Conservation (phyloP, 2,888 invertebrate species). For the Glaucopsyche alexis region DNA sequence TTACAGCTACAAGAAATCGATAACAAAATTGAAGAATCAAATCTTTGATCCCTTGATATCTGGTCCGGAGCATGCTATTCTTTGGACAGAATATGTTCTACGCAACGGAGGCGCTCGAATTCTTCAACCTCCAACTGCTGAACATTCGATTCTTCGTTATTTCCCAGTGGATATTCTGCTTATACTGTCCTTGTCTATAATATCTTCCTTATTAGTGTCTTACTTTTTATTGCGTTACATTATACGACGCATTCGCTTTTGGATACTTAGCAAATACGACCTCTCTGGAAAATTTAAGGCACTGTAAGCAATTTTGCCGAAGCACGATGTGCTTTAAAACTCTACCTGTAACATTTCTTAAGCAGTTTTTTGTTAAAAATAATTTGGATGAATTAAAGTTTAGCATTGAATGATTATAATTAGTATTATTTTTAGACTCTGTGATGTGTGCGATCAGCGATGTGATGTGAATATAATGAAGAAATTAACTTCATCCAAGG, state of each 20-base stretch:
- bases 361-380: no score
- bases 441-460: no score
- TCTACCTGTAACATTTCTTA: no score
- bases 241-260: conserved; percentile 47
- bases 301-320: conserved; percentile 45
- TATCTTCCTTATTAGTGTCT: conserved; percentile 43
- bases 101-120: conserved; percentile 66
- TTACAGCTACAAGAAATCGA: conserved; percentile 61
- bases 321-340: background rate
- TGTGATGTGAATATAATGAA: no score
- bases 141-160: conserved; percentile 59
- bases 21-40: conserved; percentile 50
- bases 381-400: no score
- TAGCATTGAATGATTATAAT: no score
- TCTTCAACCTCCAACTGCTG: conserved; percentile 65
- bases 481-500: no score
- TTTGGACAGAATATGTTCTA: conserved; percentile 79
- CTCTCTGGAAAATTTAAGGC: conserved; percentile 63
- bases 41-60: conserved; percentile 58
- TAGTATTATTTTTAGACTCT: no score
- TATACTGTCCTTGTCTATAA: conserved; percentile 43
- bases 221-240: conserved; percentile 46
- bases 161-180: conserved; percentile 60
- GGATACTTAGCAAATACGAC: conserved; percentile 43
- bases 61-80: conserved; percentile 70